These are phyloP conservation scores for Cavia porcellus DNA, from an alignment of 2,113 vertebrate genomes.

Conservation along the genomic window DNA sequence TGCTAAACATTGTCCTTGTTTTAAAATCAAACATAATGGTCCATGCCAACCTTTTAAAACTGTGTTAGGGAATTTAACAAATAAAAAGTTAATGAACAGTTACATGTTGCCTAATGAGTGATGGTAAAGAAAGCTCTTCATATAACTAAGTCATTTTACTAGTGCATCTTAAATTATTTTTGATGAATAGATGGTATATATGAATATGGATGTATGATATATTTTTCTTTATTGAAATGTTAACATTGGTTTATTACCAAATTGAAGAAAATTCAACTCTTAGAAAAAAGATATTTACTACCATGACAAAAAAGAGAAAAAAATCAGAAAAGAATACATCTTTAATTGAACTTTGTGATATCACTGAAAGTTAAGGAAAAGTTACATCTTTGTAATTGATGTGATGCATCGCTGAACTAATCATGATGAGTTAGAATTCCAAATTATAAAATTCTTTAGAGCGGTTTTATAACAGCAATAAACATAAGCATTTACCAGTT, in stretches of 20 bases:
- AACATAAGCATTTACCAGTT: not conserved
- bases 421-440: not conserved
- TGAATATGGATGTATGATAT: not conserved
- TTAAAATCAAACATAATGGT: slow-evolving; percentile 13
- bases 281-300: slow-evolving; percentile 46
- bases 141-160: slow-evolving; percentile 9
- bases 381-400: not conserved
- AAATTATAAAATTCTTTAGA: slow-evolving; percentile 13
- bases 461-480: not conserved
- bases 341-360: not conserved
- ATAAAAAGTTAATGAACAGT: slow-evolving; percentile 62
- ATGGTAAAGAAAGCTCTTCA: slow-evolving; percentile 38
- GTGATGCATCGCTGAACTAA: not conserved
- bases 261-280: slow-evolving; percentile 27
- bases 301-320: slow-evolving; percentile 19
- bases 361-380: not conserved
- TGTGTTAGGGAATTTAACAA: not conserved
- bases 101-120: slow-evolving; percentile 50
- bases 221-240: slow-evolving; percentile 50
- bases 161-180: slow-evolving; percentile 55
- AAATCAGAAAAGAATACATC: not conserved
- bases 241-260: slow-evolving; percentile 56
- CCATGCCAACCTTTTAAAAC: not conserved
- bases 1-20: not conserved
- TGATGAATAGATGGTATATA: not conserved